Percentiles rank a stretch among this genome's conserved stretches.
Evolutionary conservation across 2,888 invertebrate species (phyloP).

Genomic region (Ormyrus thymus): DNA sequence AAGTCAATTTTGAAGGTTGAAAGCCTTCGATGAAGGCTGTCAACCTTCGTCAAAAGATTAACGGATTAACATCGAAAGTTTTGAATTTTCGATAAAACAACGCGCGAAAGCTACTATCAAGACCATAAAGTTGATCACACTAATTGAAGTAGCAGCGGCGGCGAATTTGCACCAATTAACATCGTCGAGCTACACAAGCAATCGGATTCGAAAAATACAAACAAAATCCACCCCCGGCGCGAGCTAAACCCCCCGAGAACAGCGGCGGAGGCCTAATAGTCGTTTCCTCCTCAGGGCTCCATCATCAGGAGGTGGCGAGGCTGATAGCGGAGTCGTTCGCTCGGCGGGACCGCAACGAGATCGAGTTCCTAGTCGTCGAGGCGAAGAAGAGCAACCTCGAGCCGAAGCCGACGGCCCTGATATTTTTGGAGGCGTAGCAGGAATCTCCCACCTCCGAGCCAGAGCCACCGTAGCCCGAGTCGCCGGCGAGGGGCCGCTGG

Average conservation of each 20-base stretch:
- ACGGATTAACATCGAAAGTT: neutral
- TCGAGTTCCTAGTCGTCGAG: slow-evolving; percentile 95
- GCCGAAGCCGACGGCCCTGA: slow-evolving; percentile 92
- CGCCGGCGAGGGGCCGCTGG: slow-evolving; percentile 54
- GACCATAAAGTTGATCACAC: too few relatives aligned
- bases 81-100: too few relatives aligned
- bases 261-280: too few relatives aligned
- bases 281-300: slow-evolving; percentile 64
- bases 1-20: neutral
- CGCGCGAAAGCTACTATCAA: too few relatives aligned
- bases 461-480: slow-evolving; percentile 69
- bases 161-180: too few relatives aligned
- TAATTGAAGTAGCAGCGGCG: too few relatives aligned
- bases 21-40: slow-evolving; percentile 1
- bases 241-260: too few relatives aligned
- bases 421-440: slow-evolving; percentile 94
- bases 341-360: slow-evolving; percentile 89
- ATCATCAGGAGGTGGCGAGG: slow-evolving; percentile 86
- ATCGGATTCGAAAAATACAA: too few relatives aligned
- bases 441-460: slow-evolving; percentile 75
- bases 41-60: slow-evolving; percentile 13
- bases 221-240: too few relatives aligned
- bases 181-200: too few relatives aligned
- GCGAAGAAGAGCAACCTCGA: slow-evolving; percentile 94
- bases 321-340: slow-evolving; percentile 96